Conservation (phyloP, 1,140 invertebrate species). For the Panagrolaimus sp. region DNA sequence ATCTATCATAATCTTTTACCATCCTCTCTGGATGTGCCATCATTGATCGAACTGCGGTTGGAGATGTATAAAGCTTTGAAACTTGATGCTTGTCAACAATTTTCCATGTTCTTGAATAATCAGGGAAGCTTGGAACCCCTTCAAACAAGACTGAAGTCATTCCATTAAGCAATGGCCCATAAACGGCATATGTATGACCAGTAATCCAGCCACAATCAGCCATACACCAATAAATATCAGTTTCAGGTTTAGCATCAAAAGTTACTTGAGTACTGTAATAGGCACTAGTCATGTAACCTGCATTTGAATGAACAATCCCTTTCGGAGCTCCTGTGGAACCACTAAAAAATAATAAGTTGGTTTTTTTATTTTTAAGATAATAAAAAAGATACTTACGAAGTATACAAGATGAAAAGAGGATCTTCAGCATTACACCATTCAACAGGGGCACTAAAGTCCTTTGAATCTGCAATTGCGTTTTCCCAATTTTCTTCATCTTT, state of each 20-base stretch:
- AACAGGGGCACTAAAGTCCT: slow-evolving; percentile 27
- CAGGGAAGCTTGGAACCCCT: slow-evolving; percentile 75
- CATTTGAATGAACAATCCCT: slow-evolving; percentile 86
- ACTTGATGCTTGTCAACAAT: slow-evolving; percentile 83
- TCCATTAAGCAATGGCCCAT: slow-evolving; percentile 84
- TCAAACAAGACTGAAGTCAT: slow-evolving; percentile 92
- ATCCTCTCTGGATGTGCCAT: slow-evolving; percentile 74
- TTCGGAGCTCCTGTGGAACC: slow-evolving; percentile 96
- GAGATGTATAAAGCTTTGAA: slow-evolving; percentile 95
- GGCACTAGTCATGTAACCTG: slow-evolving; percentile 82
- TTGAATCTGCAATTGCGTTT: background rate
- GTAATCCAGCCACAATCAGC: slow-evolving; percentile 98
- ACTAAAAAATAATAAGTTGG: slow-evolving; percentile 63
- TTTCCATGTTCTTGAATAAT: slow-evolving; percentile 75
- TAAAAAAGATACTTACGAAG: slow-evolving; percentile 66
- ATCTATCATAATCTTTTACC: slow-evolving; percentile 67
- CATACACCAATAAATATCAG: slow-evolving; percentile 94
- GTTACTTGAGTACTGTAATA: slow-evolving; percentile 70
- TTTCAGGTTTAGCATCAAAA: slow-evolving; percentile 79
- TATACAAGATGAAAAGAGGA: slow-evolving; percentile 92
- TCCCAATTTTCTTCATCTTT: slow-evolving; percentile 13
- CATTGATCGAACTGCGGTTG: slow-evolving; percentile 87
- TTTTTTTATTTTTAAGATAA: background rate
- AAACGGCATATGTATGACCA: slow-evolving; percentile 83
- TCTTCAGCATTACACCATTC: slow-evolving; percentile 92